Conservation (phyloP, 2,888 invertebrate species). For the Eupithecia vulgata region DNA sequence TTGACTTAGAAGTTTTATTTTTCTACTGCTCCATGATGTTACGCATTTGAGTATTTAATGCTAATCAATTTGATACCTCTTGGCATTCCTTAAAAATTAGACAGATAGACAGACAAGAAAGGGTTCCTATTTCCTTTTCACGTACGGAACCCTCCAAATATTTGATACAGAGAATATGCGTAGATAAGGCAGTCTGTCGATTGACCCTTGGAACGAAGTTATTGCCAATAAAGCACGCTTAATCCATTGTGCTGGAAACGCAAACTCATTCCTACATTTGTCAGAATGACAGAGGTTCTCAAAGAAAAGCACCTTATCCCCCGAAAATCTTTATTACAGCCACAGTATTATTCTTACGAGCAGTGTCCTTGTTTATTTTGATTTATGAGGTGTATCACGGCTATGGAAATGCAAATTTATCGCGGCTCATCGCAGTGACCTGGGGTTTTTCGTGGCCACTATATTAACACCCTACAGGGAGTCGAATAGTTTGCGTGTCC, state of each 20-base stretch:
- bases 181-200: not conserved
- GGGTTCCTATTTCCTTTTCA: not conserved
- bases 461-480: conserved; percentile 67
- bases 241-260: not conserved
- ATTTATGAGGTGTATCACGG: conserved; percentile 40
- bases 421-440: conserved; percentile 34
- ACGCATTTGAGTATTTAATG: not conserved
- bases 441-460: conserved; percentile 49
- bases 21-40: too few species aligned
- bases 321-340: conserved; percentile 23
- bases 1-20: too few species aligned
- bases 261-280: not conserved
- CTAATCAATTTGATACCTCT: not conserved
- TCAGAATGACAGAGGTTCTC: not conserved
- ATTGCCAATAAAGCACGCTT: not conserved
- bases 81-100: not conserved
- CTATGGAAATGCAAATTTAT: conserved; percentile 40
- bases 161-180: not conserved
- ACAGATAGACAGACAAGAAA: not conserved
- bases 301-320: not conserved
- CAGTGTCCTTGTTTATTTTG: conserved; percentile 36
- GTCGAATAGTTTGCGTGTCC: conserved; percentile 64
- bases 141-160: not conserved
- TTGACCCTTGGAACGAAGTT: not conserved
- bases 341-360: conserved; percentile 28